Conservation (phyloP, 2,888 invertebrate genomes). For the Dexiosoma caninum region DNA sequence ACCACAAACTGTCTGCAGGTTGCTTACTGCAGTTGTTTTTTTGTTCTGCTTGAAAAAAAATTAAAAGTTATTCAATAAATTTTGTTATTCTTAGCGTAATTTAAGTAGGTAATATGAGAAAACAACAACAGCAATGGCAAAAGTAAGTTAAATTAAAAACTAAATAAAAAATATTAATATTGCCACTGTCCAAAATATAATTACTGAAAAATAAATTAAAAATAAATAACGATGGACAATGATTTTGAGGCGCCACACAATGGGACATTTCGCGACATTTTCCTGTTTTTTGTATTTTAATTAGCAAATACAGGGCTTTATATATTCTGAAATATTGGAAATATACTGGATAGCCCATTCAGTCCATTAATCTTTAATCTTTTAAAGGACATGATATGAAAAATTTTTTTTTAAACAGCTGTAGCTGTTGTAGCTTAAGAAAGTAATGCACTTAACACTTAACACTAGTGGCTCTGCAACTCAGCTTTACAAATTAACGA, state of each 20-base stretch:
- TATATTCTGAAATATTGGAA: too few relatives aligned
- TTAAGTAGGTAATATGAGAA: conserved; percentile 47
- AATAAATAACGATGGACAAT: conserved; percentile 10
- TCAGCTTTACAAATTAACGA: too few relatives aligned
- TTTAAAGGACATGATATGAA: too few relatives aligned
- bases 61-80: neutral
- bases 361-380: too few relatives aligned
- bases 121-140: conserved; percentile 23
- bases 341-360: too few relatives aligned
- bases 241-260: conserved; percentile 37
- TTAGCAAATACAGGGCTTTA: too few relatives aligned
- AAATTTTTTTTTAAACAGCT: too few relatives aligned
- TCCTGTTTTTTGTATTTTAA: too few relatives aligned
- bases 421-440: too few relatives aligned
- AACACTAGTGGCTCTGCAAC: too few relatives aligned
- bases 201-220: conserved; percentile 14
- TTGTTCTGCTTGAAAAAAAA: neutral
- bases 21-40: conserved; percentile 21
- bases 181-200: conserved; percentile 25
- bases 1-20: conserved; percentile 56
- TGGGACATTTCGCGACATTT: neutral
- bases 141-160: neutral
- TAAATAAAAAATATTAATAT: neutral
- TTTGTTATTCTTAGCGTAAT: conserved; percentile 53
- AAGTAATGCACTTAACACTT: too few relatives aligned